Conservation (phyloP, 2,113 vertebrate species). For the Felis chaus region DNA sequence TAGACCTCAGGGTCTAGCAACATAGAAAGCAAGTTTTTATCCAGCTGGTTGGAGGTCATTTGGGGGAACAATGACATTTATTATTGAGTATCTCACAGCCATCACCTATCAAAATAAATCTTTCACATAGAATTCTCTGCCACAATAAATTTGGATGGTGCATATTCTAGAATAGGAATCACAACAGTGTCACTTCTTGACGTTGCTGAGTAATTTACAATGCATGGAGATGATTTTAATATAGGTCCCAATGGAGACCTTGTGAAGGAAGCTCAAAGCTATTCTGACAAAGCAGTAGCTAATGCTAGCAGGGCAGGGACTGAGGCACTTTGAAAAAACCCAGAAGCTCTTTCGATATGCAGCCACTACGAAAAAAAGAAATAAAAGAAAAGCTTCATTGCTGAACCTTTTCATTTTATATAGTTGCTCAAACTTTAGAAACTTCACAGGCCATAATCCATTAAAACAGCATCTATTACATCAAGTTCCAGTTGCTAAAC, state of each 20-base stretch:
- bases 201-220: constrained; percentile 38
- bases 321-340: background rate
- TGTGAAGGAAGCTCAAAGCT: background rate
- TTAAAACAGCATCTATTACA: background rate
- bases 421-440: background rate
- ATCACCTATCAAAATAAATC: constrained; percentile 51
- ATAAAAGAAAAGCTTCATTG: background rate
- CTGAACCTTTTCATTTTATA: constrained; percentile 19
- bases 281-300: background rate
- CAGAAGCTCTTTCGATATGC: background rate
- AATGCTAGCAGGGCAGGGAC: background rate
- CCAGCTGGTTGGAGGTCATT: background rate
- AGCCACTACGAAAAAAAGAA: background rate
- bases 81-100: background rate
- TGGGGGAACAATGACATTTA: background rate
- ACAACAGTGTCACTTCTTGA: constrained; percentile 25
- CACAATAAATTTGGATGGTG: constrained; percentile 49
- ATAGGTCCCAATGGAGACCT: constrained; percentile 5
- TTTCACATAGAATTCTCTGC: constrained; percentile 18
- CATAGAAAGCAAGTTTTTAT: background rate
- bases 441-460: background rate
- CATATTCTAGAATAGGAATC: constrained; percentile 29
- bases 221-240: constrained; percentile 49
- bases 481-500: constrained; percentile 20
- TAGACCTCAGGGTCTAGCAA: background rate